These are phyloP conservation scores for Hippocampus guttulatus DNA, from an alignment of 2,113 vertebrate species.

Conservation along the genomic window DNA sequence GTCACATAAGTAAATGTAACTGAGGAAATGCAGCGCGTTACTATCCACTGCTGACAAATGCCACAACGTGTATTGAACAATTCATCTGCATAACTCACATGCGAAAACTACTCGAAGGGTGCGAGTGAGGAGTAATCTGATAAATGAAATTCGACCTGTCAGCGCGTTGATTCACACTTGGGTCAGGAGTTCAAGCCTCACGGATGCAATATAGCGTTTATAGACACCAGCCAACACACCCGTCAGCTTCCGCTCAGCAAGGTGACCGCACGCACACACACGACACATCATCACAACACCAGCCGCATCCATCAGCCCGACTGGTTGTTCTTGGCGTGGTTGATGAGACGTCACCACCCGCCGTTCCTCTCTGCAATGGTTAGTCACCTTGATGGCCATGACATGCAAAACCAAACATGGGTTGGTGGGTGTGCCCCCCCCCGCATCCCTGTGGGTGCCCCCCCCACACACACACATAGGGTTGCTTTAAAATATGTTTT, in stretches of 20 bases:
- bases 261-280: slow-evolving; percentile 26
- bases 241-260: slow-evolving; percentile 17
- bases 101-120: neutral
- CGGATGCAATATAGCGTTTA: slow-evolving; percentile 18
- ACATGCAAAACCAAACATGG: neutral
- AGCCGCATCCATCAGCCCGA: slow-evolving; percentile 33
- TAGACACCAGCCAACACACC: slow-evolving; percentile 12
- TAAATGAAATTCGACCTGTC: slow-evolving; percentile 10
- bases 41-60: too few species aligned
- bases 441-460: too few species aligned
- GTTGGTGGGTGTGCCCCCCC: too few species aligned
- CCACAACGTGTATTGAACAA: neutral
- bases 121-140: neutral
- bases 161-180: slow-evolving; percentile 19
- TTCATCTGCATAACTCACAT: neutral
- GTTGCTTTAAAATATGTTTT: too few species aligned
- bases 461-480: too few species aligned
- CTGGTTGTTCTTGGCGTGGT: slow-evolving; percentile 18
- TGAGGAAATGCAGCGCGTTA: too few species aligned
- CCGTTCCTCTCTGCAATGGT: slow-evolving; percentile 5
- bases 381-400: slow-evolving; percentile 4
- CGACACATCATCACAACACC: slow-evolving; percentile 16
- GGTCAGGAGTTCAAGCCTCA: slow-evolving; percentile 32
- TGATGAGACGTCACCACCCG: slow-evolving; percentile 20
- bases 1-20: neutral